phyloP scores from a whole-genome alignment of 2,113 vertebrate genomes.

The Ammodytes marinus region DNA sequence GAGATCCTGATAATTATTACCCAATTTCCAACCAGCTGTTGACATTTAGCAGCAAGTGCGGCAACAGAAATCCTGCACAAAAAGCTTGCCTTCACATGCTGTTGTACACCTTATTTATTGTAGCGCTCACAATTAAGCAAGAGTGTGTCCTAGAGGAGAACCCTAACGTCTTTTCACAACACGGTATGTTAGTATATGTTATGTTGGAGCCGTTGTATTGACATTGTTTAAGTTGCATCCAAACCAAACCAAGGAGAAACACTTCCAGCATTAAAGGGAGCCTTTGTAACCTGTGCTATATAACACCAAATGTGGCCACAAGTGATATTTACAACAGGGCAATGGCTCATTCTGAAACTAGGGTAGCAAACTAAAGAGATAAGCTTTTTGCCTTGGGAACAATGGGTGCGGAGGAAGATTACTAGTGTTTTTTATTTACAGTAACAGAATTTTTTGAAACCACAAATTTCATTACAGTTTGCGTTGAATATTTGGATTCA shows the following conservation, averaged over 20 bases:
- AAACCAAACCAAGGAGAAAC: no score
- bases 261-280: neutral
- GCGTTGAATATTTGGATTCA: neutral
- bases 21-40: slow-evolving; percentile 19
- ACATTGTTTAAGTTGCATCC: neutral
- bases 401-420: neutral
- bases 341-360: neutral
- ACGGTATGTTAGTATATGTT: neutral
- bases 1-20: slow-evolving; percentile 8
- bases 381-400: slow-evolving; percentile 1
- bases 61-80: neutral
- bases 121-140: neutral
- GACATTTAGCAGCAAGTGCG: slow-evolving; percentile 26
- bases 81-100: neutral
- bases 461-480: neutral
- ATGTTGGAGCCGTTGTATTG: neutral
- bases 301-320: neutral
- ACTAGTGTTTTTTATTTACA: neutral
- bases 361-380: neutral
- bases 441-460: slow-evolving; percentile 2
- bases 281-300: neutral
- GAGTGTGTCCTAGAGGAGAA: neutral
- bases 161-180: neutral
- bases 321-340: neutral
- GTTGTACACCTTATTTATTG: neutral